A percentile compares a stretch with the other conserved stretches of the same genome.
Conservation (phyloP, 1,140 invertebrate species). For the Thaumatotibia leucotreta region DNA sequence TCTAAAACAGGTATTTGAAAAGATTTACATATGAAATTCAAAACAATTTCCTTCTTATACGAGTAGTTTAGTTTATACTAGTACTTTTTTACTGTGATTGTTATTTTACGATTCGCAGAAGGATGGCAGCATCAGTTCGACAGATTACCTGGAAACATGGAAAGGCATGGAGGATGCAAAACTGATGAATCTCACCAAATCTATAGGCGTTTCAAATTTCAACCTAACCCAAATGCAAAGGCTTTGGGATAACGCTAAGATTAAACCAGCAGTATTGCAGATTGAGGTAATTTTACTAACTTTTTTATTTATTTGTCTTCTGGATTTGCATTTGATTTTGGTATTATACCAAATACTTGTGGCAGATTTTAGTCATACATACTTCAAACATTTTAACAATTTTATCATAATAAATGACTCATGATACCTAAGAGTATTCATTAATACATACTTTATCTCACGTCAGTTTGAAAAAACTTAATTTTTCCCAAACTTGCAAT, state of each 20-base stretch:
- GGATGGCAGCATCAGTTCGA: constrained; percentile 53
- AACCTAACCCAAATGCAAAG: constrained; percentile 84
- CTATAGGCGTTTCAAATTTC: constrained; percentile 92
- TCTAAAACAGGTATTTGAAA: neutral
- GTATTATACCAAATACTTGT: too few relatives aligned
- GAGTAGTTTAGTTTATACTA: neutral
- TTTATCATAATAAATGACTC: too few relatives aligned
- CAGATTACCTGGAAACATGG: constrained; percentile 76
- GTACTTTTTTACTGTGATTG: neutral
- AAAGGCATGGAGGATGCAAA: constrained; percentile 79
- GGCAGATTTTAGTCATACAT: too few relatives aligned
- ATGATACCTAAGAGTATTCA: too few relatives aligned
- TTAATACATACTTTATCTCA: too few relatives aligned
- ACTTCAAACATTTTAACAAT: too few relatives aligned
- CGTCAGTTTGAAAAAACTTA: too few relatives aligned
- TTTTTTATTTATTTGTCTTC: neutral
- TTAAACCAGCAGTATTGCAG: constrained; percentile 63
- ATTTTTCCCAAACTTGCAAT: too few relatives aligned
- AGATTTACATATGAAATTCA: neutral
- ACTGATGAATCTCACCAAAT: constrained; percentile 74
- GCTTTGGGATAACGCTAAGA: constrained; percentile 74
- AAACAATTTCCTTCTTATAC: neutral
- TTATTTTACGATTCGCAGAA: constrained; percentile 32
- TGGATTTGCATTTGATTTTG: too few relatives aligned
- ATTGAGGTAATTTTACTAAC: constrained; percentile 43